Base-by-base conservation (phyloP, 2,888 invertebrate species). In the Polyommatus iphigenia region DNA sequence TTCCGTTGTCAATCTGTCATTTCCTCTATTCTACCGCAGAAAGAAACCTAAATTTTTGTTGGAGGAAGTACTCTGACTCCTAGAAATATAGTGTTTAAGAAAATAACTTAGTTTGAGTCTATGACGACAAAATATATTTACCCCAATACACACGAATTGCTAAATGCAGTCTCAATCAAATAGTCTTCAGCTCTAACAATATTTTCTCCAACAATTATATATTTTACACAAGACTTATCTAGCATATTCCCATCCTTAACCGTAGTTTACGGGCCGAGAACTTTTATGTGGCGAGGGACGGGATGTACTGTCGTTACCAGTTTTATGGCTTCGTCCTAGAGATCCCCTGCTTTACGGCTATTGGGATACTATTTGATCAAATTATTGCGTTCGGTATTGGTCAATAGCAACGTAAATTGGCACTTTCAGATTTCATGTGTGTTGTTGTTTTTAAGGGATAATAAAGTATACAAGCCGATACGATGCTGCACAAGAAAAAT, bases 291-390 rank as follows among this genome's bases (percentile, higher is more conserved):
- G 29, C 67, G 67, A 29, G 67, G 67, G 67, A 3, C 62, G 67
- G 10, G 29, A 32, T 29, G 29, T 67, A 32, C 67, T 29, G 67
- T 67, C 67, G 67, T 67, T 67, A 67, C 67, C 15, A 62, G 24
- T 62, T 67, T 67, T 67, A 67, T 18, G 18, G 18, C 67, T 18
- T 18, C 67, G 62, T 62, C 67, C 67, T 13, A 67, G 62, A 62
- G 24, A 62, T 24, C 20, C 20, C 29, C 29, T 67, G 15, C 5
- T 67, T 67, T 67, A 67, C 67, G 67, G 67, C 32, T 67, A 18
- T 67, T 67, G 67, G 67, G 67, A 67, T 67, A 67, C 67, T 67
- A 32, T 67, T 67, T 32, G 67, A 67, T 67, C 67, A 50, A n/a
- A 72, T 72, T 72, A 73, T 46, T 29, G 54, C 46, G 41, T 73